Evolutionary conservation across 1,140 invertebrate species (phyloP), one percentile per base, ranked within the genome.

Genomic region (Pogonomyrmex barbatus): DNA sequence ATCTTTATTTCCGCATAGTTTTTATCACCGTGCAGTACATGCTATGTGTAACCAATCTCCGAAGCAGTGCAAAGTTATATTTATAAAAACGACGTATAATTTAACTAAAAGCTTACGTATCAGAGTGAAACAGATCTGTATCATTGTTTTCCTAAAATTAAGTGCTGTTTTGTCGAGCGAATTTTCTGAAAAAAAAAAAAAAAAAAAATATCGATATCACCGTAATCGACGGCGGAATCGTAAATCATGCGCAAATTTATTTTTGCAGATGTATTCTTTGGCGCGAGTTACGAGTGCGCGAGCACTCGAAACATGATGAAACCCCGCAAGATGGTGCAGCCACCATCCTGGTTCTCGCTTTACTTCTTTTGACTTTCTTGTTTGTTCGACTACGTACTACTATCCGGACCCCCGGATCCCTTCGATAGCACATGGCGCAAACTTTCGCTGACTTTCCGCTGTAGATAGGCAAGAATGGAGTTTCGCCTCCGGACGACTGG

Each of bases 361-460:
- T 83, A 33, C 42, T 73, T 81, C 67, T 81, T 73, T 73, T 54
- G n/a, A 65, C 42, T 50, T 52, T 58, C 73, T 82, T 54, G 65
- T 60, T 52, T 71, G 60, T 45, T 50, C 36, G 50, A 56, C 47
- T 54, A 54, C 62, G 42, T 68, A 67, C 12, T n/a, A 17, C 47
- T 12, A 54, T 71, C 62, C 39, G 73, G 79, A 50, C 36, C 58
- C 45, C 47, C 42, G 45, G 36, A 47, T 65, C 45, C 33, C 73
- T 87, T 87, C 76, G 73, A 63, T 60, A 56, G 67, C 89, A 87
- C 76, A 71, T 89, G 88, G 70, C 79, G 81, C 88, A 58, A 89
- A 90, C 79, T 86, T 90, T 75, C 63, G 39, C 56, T 12, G 81
- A 90, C 79, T 90, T 90, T 85, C 70, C 85, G 45, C 60, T 54